Evolutionary conservation across 2,113 vertebrate species (phyloP), one percentile per base, ranked within the genome.

Genomic region (Varanus salvator): DNA sequence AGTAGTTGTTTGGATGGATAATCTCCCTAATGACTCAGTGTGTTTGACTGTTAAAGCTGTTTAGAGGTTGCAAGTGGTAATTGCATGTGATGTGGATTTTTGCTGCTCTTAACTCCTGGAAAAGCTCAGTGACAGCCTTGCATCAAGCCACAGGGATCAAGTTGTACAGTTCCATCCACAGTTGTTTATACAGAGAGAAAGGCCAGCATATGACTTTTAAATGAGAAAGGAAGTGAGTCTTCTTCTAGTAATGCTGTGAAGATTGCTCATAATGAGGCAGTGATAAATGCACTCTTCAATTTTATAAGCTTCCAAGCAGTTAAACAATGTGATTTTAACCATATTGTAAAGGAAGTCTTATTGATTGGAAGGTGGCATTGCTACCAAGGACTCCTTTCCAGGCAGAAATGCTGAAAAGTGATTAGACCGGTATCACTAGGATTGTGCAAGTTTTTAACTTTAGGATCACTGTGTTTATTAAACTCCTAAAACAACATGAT

Each of bases 151-250:
- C 54, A 78, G 0, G 60, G 50, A 84, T 80, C 50, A 74, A 68
- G 60, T 77, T 54, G 93, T 68, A 21, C 27, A 81, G 12, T 78
- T 83, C 54, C 29, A 81, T 80, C 31, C 82, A 11, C n/a, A 80
- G 19, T 50, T 76, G 7, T 57, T n/a, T 82, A 81, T 12, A 6
- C 87, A 52, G 82, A 92, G 75, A 75, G 50, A 68, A 54, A 50
- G 57, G 29, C 52, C n/a, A 48, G 1, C 15, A 27, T 85, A n/a
- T 90, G 60, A 52, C 38, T 44, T 90, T 91, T 38, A 92, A 69
- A 90, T 80, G 89, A 38, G 3, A 86, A 90, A 90, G 44, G 64
- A 95, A 90, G 0, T 29, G 74, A 83, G 78, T 93, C 87, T 84
- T 6, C 25, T 57, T 66, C 44, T 84, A 57, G 0, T 83, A 75